A percentile compares a stretch with the other conserved stretches of the same genome.
These are phyloP conservation scores for Podotricha telesiphe DNA, from an alignment of 2,888 invertebrate genomes.

Conservation along the genomic window DNA sequence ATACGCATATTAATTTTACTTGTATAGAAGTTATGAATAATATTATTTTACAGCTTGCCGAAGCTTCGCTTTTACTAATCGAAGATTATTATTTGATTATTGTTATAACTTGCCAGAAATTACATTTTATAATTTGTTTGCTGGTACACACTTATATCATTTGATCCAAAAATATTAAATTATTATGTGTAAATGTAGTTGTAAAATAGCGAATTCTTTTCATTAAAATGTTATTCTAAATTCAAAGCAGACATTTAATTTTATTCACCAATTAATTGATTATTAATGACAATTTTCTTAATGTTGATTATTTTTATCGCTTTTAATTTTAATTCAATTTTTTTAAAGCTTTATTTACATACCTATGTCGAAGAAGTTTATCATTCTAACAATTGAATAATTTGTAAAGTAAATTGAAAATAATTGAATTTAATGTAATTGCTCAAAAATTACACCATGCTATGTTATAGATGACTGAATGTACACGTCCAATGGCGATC, in stretches of 20 bases:
- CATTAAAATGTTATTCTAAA: not conserved
- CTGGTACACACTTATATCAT: not conserved
- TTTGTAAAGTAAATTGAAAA: not conserved
- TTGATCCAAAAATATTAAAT: not conserved
- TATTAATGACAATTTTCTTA: not conserved
- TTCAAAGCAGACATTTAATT: not conserved
- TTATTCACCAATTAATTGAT: not conserved
- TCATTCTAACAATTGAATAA: not conserved
- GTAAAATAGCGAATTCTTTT: not conserved
- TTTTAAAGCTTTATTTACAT: too few relatives aligned
- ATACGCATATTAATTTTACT: slow-evolving; percentile 57
- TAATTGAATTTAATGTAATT: slow-evolving; percentile 48
- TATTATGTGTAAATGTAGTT: not conserved
- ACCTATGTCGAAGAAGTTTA: not conserved
- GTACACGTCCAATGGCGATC: slow-evolving; percentile 54
- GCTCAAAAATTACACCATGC: slow-evolving; percentile 66
- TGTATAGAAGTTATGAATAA: slow-evolving; percentile 49
- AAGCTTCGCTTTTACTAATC: slow-evolving; percentile 59
- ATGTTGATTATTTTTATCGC: not conserved
- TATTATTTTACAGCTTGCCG: slow-evolving; percentile 65
- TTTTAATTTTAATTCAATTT: too few relatives aligned
- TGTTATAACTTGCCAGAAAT: slow-evolving; percentile 64
- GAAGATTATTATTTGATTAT: slow-evolving; percentile 36
- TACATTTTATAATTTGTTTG: not conserved
- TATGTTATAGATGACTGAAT: slow-evolving; percentile 58